Evolutionary conservation across 2,797 vertebrate species (phyloP).

Genomic region (Pantherophis alleghaniensis): DNA sequence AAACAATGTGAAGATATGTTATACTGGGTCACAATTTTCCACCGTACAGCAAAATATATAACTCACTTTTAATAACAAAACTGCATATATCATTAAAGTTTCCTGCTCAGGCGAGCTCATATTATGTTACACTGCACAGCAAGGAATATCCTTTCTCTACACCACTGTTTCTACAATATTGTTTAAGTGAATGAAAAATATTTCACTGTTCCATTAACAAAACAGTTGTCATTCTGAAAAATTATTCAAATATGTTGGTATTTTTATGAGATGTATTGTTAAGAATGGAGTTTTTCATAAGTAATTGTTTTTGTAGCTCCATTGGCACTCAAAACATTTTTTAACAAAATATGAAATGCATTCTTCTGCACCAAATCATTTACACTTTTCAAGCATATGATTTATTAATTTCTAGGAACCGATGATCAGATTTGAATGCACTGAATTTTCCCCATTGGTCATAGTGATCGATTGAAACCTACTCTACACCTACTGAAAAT

Average conservation of each 20-base stretch:
- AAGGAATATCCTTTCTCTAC: constrained; percentile 74
- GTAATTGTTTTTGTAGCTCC: background rate
- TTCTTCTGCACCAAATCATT: constrained; percentile 2
- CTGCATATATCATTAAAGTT: constrained; percentile 78
- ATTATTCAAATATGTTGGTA: constrained; percentile 61
- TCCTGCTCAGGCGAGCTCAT: constrained; percentile 68
- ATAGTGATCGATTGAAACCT: too few species aligned
- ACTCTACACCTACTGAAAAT: background rate
- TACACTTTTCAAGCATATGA: background rate
- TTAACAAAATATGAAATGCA: background rate
- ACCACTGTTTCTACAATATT: constrained; percentile 74
- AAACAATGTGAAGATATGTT: constrained; percentile 82
- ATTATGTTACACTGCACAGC: constrained; percentile 76
- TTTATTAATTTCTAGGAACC: background rate
- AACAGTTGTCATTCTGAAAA: constrained; percentile 65
- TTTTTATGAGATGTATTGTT: constrained; percentile 50
- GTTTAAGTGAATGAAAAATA: constrained; percentile 74
- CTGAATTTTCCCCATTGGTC: too few species aligned
- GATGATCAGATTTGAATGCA: background rate
- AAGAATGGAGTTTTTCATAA: constrained; percentile 42
- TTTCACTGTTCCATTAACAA: constrained; percentile 72
- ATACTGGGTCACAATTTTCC: constrained; percentile 80
- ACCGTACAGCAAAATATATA: constrained; percentile 80
- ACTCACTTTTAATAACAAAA: constrained; percentile 82
- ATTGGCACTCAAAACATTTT: constrained; percentile 13